Evolutionary conservation across 2,113 vertebrate genomes (phyloP).

Genomic region (Indicator maculatus): DNA sequence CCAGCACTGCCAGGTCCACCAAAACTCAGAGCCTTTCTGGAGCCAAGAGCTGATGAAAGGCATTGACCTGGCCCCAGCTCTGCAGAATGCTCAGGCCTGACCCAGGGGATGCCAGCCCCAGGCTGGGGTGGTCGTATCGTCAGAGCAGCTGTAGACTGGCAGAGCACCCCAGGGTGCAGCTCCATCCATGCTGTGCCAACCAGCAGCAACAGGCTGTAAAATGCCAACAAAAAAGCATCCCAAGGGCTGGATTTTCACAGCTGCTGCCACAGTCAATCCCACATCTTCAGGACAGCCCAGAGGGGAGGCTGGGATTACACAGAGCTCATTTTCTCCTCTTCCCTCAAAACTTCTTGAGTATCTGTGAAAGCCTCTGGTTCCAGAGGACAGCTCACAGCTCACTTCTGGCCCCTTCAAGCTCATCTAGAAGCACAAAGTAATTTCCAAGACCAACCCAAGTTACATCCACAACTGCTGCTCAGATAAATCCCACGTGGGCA

Average conservation of each 20-base stretch:
- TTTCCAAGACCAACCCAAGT: neutral
- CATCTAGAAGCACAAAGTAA: neutral
- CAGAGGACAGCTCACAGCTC: neutral
- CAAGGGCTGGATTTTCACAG: neutral
- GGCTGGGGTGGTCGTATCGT: rapidly evolving
- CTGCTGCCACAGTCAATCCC: neutral
- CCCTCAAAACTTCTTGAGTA: neutral
- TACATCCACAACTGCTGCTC: neutral
- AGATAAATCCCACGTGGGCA: neutral
- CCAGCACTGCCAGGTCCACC: neutral
- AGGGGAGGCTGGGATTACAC: neutral
- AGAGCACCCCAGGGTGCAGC: neutral
- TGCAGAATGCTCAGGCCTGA: neutral
- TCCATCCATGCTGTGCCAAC: rapidly evolving
- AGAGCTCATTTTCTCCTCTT: neutral
- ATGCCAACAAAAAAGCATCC: neutral
- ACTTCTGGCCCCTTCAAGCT: neutral
- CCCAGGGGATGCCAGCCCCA: neutral
- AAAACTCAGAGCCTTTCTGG: neutral
- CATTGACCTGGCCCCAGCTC: rapidly evolving
- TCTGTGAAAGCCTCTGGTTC: neutral
- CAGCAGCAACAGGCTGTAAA: neutral
- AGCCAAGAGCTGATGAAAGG: neutral
- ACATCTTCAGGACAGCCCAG: neutral
- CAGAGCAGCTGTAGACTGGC: neutral